Base-by-base conservation (phyloP, 2,113 vertebrate genomes). In the Cinclus cinclus region DNA sequence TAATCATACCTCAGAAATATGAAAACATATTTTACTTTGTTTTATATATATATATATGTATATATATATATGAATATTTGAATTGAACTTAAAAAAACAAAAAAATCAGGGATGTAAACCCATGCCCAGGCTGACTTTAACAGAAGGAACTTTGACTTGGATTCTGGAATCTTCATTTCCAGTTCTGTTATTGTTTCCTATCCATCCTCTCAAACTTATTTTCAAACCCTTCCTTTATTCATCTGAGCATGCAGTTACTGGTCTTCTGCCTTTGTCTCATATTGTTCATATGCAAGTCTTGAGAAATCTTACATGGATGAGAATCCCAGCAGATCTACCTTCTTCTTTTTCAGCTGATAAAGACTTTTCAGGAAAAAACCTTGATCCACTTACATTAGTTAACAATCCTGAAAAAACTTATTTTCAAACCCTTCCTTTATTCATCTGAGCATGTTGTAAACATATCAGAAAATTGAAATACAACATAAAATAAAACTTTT, bases 211-310 rank as follows among this genome's bases (percentile, higher is more conserved):
- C 31, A 62, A 65, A 65, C n/a, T n/a, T n/a, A n/a, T n/a, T n/a
- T n/a, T n/a, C n/a, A n/a, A n/a, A n/a, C n/a, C n/a, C n/a, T n/a
- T n/a, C n/a, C n/a, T n/a, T n/a, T n/a, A n/a, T n/a, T n/a, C n/a
- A n/a, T n/a, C n/a, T n/a, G n/a, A n/a, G n/a, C n/a, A n/a, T 0
- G 3, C 27, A 30, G 49, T 7, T 80, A 23, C 25, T 67, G n/a
- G 4, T 42, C 64, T 70, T 60, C 39, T 83, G 58, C 58, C 27
- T 69, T 87, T 87, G 35, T 77, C 28, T 59, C 35, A 5, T 23
- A 5, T 37, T 55, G 20, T 47, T 90, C 56, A 15, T 37, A 9
- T 71, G 13, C 33, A 87, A 63, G 21, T 59, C 1, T 1, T 55
- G 52, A 88, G 24, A 83, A 94, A 23, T 19, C 39, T 78, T 71